Evolutionary conservation across 2,797 vertebrate species (phyloP).

Genomic region (Novumbra hubbsi): DNA sequence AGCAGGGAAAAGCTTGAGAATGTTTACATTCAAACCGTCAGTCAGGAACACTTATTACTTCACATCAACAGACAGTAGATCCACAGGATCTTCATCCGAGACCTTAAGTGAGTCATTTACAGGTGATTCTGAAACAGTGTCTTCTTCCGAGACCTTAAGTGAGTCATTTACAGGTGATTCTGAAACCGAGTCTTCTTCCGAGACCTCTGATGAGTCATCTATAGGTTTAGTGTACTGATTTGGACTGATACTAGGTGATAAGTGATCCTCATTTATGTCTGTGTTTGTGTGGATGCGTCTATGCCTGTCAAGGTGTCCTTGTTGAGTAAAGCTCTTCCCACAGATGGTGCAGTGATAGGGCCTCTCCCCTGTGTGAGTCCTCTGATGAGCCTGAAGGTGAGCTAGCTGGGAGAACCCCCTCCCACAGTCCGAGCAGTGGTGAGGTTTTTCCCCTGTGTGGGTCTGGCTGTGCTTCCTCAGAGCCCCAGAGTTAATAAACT

Average conservation of each 20-base stretch:
- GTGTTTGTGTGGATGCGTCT: slow-evolving; percentile 1
- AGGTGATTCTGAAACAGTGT: too few relatives aligned
- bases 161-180: neutral
- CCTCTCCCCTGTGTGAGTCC: slow-evolving; percentile 3
- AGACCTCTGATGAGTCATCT: neutral
- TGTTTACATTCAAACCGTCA: too few relatives aligned
- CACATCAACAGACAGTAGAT: too few relatives aligned
- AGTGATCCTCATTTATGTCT: neutral
- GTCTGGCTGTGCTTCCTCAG: neutral
- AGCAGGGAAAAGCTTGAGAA: too few relatives aligned
- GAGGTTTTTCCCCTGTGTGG: slow-evolving; percentile 3
- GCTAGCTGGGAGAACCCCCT: neutral
- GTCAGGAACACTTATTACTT: too few relatives aligned
- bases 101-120: too few relatives aligned
- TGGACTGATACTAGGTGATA: neutral
- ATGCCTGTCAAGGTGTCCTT: slow-evolving; percentile 3
- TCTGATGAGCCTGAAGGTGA: slow-evolving; percentile 4
- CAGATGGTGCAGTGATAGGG: slow-evolving; percentile 1
- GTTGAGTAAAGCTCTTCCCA: slow-evolving; percentile 1
- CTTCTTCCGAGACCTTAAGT: too few relatives aligned
- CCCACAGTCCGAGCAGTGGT: slow-evolving; percentile 2
- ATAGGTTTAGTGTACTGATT: neutral
- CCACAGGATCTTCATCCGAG: too few relatives aligned
- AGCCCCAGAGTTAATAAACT: slow-evolving; percentile 1
- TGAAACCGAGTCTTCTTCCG: neutral